A percentile compares a stretch with the other conserved stretches of the same genome.
Evolutionary conservation across 2,113 vertebrate species (phyloP).

Genomic region (Chauna torquata): DNA sequence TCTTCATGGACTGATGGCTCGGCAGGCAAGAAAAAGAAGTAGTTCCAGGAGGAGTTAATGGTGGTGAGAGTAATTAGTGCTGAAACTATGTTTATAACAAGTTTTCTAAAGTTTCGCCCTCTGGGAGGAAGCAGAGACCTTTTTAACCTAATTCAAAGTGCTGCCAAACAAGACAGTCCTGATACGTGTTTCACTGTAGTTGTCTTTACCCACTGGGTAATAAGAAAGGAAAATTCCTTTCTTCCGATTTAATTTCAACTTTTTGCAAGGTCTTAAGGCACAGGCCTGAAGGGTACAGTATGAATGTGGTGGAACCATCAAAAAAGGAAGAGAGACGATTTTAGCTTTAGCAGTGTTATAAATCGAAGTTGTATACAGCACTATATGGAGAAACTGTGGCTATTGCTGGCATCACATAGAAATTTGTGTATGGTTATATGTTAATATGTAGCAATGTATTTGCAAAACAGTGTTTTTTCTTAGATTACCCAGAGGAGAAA

Average conservation of each 20-base stretch:
- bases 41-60: neutral
- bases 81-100: constrained; percentile 6
- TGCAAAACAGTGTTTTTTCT: neutral
- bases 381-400: neutral
- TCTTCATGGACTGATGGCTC: neutral
- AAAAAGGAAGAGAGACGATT: neutral
- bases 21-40: neutral
- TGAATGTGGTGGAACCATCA: neutral
- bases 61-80: neutral
- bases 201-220: neutral
- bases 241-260: neutral
- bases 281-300: neutral
- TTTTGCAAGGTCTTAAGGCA: neutral
- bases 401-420: neutral
- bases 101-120: neutral
- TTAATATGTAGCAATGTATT: neutral
- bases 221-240: constrained; percentile 2
- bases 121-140: neutral
- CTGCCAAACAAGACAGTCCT: neutral
- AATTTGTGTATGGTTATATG: neutral
- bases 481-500: neutral
- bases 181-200: neutral
- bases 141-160: neutral
- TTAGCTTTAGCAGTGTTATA: neutral
- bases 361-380: neutral